A percentile compares a stretch with the other conserved stretches of the same genome.
Evolutionary conservation across 2,888 invertebrate species (phyloP).

Genomic region (Pandemis heparana): DNA sequence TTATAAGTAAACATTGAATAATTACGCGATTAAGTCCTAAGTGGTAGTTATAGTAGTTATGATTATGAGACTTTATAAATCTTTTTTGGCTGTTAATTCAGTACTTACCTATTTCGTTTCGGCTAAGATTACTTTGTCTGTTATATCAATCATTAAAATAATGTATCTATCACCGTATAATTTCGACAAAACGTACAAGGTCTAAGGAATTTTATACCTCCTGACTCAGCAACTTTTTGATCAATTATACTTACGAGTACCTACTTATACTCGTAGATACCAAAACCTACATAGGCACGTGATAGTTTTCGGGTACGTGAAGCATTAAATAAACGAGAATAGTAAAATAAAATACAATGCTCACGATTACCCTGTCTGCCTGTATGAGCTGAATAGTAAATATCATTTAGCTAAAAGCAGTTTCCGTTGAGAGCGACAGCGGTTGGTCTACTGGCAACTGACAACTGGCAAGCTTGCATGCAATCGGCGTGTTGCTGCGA

Average conservation of each 20-base stretch:
- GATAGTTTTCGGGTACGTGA: neutral
- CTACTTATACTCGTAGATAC: too few species aligned
- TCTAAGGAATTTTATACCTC: too few species aligned
- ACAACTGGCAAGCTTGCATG: conserved; percentile 24
- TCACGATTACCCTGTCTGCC: neutral
- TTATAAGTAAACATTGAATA: too few species aligned
- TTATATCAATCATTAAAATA: too few species aligned
- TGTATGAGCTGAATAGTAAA: conserved; percentile 1
- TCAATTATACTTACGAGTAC: neutral
- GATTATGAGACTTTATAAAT: too few species aligned
- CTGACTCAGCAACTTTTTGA: neutral
- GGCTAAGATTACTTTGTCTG: too few species aligned
- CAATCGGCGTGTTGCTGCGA: conserved; percentile 22
- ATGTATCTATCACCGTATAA: too few species aligned
- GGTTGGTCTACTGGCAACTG: conserved; percentile 11
- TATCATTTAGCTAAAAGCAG: conserved; percentile 36
- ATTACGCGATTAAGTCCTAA: too few species aligned
- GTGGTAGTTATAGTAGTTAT: too few species aligned
- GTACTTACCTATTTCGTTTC: too few species aligned
- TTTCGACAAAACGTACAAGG: too few species aligned
- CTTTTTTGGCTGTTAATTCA: too few species aligned
- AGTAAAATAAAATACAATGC: neutral
- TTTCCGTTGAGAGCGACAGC: conserved; percentile 18
- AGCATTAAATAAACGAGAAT: neutral
- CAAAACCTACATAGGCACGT: neutral